Conservation (phyloP, 1,140 invertebrate genomes). For the Coptotermes formosanus region DNA sequence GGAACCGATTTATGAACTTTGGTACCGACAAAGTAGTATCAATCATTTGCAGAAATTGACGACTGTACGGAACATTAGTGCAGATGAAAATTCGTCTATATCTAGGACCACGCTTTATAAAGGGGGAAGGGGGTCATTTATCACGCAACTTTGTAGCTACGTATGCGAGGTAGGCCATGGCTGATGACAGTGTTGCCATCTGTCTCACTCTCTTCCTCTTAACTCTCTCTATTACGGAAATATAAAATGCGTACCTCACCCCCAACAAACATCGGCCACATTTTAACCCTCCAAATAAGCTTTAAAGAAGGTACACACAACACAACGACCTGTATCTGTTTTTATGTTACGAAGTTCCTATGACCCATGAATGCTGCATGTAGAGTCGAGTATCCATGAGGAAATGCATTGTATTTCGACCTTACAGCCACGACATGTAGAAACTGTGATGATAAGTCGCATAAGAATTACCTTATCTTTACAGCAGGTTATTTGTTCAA, state of each 20-base stretch:
- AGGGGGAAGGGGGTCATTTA: neutral
- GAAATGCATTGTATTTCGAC: neutral
- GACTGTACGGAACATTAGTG: neutral
- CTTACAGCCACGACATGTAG: neutral
- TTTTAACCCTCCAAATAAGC: neutral
- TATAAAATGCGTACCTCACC: slow-evolving; percentile 16
- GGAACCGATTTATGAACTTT: too few species aligned
- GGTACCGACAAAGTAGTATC: too few species aligned
- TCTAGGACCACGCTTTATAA: neutral
- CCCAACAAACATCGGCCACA: neutral
- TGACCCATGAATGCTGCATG: neutral
- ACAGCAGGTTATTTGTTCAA: neutral
- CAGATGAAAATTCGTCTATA: neutral
- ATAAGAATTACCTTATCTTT: neutral
- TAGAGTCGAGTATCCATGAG: neutral
- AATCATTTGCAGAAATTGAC: too few species aligned
- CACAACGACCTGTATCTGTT: neutral
- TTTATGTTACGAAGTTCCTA: neutral
- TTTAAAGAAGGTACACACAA: neutral
- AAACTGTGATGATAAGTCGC: neutral
- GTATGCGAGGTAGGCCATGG: neutral
- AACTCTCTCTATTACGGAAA: neutral
- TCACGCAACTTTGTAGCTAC: neutral
- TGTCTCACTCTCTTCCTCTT: neutral
- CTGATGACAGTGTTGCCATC: slow-evolving; percentile 3